Evolutionary conservation across 2,888 invertebrate genomes (phyloP).

Genomic region (Lagria hirta): DNA sequence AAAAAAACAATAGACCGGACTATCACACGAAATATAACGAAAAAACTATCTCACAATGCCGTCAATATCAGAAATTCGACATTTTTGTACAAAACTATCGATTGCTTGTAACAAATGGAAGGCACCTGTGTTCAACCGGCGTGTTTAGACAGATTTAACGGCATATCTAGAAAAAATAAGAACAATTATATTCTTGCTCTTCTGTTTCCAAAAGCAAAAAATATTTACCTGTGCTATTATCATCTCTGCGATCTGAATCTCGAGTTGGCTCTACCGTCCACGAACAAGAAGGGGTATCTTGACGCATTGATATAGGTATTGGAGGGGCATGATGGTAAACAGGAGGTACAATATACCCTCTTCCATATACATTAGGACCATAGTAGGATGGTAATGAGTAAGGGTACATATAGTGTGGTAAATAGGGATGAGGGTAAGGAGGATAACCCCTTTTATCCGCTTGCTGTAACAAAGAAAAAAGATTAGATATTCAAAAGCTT

Average conservation of each 20-base stretch:
- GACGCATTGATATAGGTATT: slow-evolving; percentile 53
- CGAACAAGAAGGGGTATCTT: slow-evolving; percentile 57
- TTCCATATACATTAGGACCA: slow-evolving; percentile 38
- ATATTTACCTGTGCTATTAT: slow-evolving; percentile 59
- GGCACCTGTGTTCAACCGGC: slow-evolving; percentile 58
- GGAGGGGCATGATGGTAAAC: slow-evolving; percentile 49
- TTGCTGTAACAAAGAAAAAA: slow-evolving; percentile 36
- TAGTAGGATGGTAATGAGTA: slow-evolving; percentile 49
- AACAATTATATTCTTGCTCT: background rate
- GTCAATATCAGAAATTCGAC: slow-evolving; percentile 9
- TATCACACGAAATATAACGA: slow-evolving; percentile 23
- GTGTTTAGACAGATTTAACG: slow-evolving; percentile 87
- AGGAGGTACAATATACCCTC: slow-evolving; percentile 46
- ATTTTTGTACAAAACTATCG: slow-evolving; percentile 21
- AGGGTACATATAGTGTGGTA: slow-evolving; percentile 53
- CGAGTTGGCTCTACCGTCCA: slow-evolving; percentile 57
- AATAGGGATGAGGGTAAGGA: slow-evolving; percentile 44
- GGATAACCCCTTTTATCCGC: slow-evolving; percentile 39
- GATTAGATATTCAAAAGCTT: too few relatives aligned
- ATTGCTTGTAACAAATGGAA: slow-evolving; percentile 31
- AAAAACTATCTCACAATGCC: slow-evolving; percentile 14
- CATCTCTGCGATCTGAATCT: slow-evolving; percentile 59
- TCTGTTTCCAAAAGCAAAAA: too few relatives aligned
- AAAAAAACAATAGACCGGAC: too few relatives aligned
- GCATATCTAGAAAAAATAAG: slow-evolving; percentile 72